Conservation (phyloP, 2,888 invertebrate species). For the Hypomecis atomaria region DNA sequence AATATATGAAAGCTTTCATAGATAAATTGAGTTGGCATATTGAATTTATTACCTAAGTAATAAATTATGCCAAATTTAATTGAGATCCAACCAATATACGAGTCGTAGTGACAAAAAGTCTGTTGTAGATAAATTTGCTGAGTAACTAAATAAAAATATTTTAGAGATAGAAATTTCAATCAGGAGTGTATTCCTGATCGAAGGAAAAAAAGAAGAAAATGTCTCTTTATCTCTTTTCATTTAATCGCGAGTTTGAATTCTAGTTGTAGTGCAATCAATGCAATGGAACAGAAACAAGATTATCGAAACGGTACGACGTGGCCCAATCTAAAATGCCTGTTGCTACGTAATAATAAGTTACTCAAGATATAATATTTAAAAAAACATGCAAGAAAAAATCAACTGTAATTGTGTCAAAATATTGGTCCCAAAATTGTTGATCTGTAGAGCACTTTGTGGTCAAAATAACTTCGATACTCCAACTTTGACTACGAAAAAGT, state of each 20-base stretch:
- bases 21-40: neutral
- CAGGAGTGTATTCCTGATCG: too few relatives aligned
- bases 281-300: too few relatives aligned
- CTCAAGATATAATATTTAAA: neutral
- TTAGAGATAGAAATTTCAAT: too few relatives aligned
- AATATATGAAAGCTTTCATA: neutral
- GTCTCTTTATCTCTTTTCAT: too few relatives aligned
- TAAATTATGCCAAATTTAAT: neutral
- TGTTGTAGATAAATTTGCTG: too few relatives aligned
- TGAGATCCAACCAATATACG: neutral
- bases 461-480: conserved; percentile 55
- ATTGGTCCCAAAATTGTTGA: conserved; percentile 25
- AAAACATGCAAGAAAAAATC: neutral
- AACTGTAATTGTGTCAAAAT: conserved; percentile 1
- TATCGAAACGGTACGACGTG: too few relatives aligned
- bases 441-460: conserved; percentile 27
- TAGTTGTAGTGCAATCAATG: too few relatives aligned
- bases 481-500: conserved; percentile 58
- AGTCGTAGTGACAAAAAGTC: neutral
- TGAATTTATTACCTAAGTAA: too few relatives aligned
- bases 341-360: neutral
- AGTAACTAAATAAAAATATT: too few relatives aligned
- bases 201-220: too few relatives aligned
- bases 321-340: neutral
- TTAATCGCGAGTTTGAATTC: too few relatives aligned